phyloP scores from a whole-genome alignment of 2,888 invertebrate genomes.

The Athalia circularis region DNA sequence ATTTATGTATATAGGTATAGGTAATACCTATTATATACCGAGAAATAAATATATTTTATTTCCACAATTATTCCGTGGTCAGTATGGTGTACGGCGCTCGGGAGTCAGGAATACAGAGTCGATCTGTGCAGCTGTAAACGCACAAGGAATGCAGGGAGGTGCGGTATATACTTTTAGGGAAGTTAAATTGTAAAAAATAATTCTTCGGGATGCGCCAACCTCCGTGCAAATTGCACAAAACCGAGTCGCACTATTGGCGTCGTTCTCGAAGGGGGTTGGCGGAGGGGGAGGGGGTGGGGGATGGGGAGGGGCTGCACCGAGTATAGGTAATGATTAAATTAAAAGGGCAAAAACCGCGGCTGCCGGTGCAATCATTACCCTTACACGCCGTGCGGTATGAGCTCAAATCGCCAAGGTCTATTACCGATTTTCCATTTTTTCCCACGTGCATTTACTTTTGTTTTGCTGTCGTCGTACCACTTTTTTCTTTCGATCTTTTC shows the following conservation, averaged over 20 bases:
- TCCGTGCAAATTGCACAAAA: no score
- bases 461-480: background rate
- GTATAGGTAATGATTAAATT: slow-evolving; percentile 37
- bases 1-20: background rate
- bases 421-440: slow-evolving; percentile 59
- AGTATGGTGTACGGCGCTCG: no score
- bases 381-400: background rate
- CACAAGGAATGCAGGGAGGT: background rate
- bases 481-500: background rate
- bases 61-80: slow-evolving; percentile 12
- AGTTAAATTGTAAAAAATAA: slow-evolving; percentile 15
- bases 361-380: slow-evolving; percentile 4
- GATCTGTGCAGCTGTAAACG: background rate
- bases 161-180: slow-evolving; percentile 21
- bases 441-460: background rate
- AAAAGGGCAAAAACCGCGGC: slow-evolving; percentile 39
- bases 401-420: slow-evolving; percentile 54
- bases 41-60: slow-evolving; percentile 22
- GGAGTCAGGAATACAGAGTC: no score
- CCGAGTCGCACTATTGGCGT: no score
- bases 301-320: no score
- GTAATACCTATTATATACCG: background rate
- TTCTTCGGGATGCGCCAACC: background rate
- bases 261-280: no score
- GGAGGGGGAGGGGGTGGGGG: no score